Evolutionary conservation across 2,113 vertebrate genomes (phyloP), one percentile per base, ranked within the genome.

Genomic region (Cheilinus undulatus): DNA sequence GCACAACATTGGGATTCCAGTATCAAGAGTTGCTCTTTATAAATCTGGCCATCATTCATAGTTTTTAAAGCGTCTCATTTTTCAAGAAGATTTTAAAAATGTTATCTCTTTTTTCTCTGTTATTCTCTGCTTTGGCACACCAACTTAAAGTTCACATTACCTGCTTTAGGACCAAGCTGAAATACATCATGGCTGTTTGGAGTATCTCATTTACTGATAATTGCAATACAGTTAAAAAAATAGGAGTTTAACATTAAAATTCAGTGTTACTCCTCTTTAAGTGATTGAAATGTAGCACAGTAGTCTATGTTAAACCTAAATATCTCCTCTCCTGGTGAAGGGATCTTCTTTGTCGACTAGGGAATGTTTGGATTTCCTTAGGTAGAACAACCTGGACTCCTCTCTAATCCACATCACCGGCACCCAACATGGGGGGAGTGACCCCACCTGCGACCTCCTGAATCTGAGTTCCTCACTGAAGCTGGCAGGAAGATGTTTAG

Each of bases 351-450:
- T 63, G 40, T 77, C 28, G 5, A 45, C 53, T 54, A 23, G 69
- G 65, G 48, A 72, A 85, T 65, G 42, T 80, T 76, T 80, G 65
- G 54, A 80, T 81, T 63, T 73, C 34, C 50, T 73, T 40, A 23
- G 26, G 38, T 62, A 34, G 19, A 58, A 77, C 50, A 64, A 73
- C 28, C 51, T 66, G 30, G 27, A 45, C 58, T 83, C 51, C 23
- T 26, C 49, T 54, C 67, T 73, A 53, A 76, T 80, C 73, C 57
- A 45, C 51, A 75, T 69, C 63, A 57, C 58, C 40, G 2, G 63
- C 34, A 54, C 64, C 60, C 43, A 45, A 43, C 76, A 50, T 73
- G 26, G 46, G n/a, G 19, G 49, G 59, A 43, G 62, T 66, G 71
- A 78, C 53, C 73, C 57, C 40, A 30, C 48, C 20, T 17, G n/a